Evolutionary conservation across 2,888 invertebrate species (phyloP), one percentile per base, ranked within the genome.

Genomic region (Stenolophus ochropezus): DNA sequence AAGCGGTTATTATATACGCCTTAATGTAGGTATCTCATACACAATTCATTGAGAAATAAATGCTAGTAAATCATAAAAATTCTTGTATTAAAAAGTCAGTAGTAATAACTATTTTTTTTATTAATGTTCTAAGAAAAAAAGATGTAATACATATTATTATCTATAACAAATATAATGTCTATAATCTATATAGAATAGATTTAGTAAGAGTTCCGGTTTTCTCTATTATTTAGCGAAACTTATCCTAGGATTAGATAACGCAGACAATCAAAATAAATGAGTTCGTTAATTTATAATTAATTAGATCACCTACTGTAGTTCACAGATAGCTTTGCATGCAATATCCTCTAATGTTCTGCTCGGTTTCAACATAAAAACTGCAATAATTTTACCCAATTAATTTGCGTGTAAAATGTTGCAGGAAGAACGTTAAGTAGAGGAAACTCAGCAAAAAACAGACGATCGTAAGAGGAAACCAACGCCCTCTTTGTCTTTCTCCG

Each of bases 251-350:
- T 73, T 73, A 73, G 73, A 42, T 73, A 73, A 73, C 47, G n/a
- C 42, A 20, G 11, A n/a, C 33, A 23, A 33, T 42, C 69, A 69
- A 69, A 47, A 20, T 73, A 49, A 73, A 73, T 49, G 42, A 73
- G 73, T 49, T 73, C 49, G 73, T 42, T 73, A 73, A 47, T 73
- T 73, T 20, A 21, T 73, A 73, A 73, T 73, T 73, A 73, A 73
- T 73, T 47, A 73, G 42, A 47, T 47, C 49, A 18, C 20, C n/a
- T 25, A 21, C 14, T 21, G 25, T 25, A 4, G 61, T 61, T 61
- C 61, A 23, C 61, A 61, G 61, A 61, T 27, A 61, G 6, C 25
- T 61, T 5, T n/a, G 4, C 4, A 25, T 61, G 61, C 61, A 61
- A 61, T 21, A 61, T 61, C 61, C 61, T 61, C 25, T 61, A 61